phyloP scores from a whole-genome alignment of 2,113 vertebrate species.

The Gracilinanus agilis region DNA sequence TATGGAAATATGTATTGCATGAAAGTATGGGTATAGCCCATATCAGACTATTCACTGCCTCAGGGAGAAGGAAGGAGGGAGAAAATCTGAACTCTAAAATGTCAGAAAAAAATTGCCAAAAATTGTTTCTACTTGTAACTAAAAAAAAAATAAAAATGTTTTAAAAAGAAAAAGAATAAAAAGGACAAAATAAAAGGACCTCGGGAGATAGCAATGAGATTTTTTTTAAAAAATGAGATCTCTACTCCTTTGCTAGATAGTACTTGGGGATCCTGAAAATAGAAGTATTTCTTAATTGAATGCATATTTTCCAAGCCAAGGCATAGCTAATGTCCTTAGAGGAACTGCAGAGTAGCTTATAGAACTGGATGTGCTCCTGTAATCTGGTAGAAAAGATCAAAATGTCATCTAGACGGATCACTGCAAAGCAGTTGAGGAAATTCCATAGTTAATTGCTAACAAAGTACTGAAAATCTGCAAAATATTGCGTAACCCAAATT shows the following conservation, averaged over 20 bases:
- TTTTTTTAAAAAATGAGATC: background rate
- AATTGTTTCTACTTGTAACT: too few species aligned
- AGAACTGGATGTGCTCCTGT: background rate
- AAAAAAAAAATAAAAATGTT: too few species aligned
- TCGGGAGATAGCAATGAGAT: background rate
- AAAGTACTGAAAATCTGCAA: background rate
- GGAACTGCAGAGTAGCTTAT: background rate
- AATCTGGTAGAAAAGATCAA: background rate
- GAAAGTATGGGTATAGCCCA: too few species aligned
- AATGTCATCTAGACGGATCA: background rate
- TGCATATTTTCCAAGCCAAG: background rate
- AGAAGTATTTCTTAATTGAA: background rate
- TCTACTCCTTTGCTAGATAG: background rate
- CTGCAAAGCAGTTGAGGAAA: background rate
- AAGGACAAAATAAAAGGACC: background rate
- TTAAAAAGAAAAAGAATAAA: background rate
- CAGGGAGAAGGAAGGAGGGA: too few species aligned
- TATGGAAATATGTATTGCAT: too few species aligned
- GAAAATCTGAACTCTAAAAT: too few species aligned
- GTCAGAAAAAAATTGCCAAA: too few species aligned
- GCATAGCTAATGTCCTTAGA: background rate
- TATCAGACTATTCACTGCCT: too few species aligned
- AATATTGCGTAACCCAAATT: background rate
- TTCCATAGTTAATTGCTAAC: background rate
- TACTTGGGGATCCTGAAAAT: background rate